phyloP scores from a whole-genome alignment of 2,888 invertebrate genomes.

The Drosophila macrothrix region DNA sequence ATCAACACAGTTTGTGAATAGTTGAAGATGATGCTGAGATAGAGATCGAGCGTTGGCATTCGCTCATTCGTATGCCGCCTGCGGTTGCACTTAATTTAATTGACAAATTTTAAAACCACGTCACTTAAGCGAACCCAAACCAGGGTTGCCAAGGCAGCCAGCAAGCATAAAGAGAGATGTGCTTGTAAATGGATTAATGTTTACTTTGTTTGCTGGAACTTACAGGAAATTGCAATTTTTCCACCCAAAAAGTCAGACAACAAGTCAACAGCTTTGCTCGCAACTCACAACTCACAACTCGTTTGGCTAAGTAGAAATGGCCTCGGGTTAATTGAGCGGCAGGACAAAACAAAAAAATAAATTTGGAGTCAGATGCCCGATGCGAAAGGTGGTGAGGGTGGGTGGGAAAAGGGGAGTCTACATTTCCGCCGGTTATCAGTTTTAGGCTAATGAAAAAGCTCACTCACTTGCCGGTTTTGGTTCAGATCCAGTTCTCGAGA shows the following conservation, averaged over 20 bases:
- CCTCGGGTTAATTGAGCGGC: conserved; percentile 78
- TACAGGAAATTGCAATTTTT: conserved; percentile 81
- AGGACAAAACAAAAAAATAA: conserved; percentile 24
- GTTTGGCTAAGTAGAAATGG: conserved; percentile 71
- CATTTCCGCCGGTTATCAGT: conserved; percentile 65
- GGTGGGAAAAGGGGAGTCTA: conserved; percentile 14
- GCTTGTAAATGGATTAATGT: conserved; percentile 81
- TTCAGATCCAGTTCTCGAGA: conserved; percentile 21
- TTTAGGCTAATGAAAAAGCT: conserved; percentile 66
- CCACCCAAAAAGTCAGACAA: conserved; percentile 79
- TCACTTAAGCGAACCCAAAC: conserved; percentile 63
- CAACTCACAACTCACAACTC: conserved; percentile 70
- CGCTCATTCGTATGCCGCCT: conserved; percentile 80
- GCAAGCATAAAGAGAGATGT: conserved; percentile 19
- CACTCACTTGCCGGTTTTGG: conserved; percentile 1
- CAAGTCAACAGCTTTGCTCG: conserved; percentile 73
- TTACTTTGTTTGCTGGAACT: conserved; percentile 77
- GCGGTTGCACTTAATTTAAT: conserved; percentile 85
- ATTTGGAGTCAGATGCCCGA: conserved; percentile 16
- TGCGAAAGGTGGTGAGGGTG: conserved; percentile 5
- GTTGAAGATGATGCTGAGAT: conserved; percentile 54
- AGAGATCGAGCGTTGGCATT: conserved; percentile 28
- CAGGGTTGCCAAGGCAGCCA: conserved; percentile 32
- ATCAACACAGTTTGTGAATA: conserved; percentile 79
- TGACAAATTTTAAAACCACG: conserved; percentile 84